Evolutionary conservation across 2,113 vertebrate genomes (phyloP), one percentile per base, ranked within the genome.

Genomic region (Forbesichthys agassizii): DNA sequence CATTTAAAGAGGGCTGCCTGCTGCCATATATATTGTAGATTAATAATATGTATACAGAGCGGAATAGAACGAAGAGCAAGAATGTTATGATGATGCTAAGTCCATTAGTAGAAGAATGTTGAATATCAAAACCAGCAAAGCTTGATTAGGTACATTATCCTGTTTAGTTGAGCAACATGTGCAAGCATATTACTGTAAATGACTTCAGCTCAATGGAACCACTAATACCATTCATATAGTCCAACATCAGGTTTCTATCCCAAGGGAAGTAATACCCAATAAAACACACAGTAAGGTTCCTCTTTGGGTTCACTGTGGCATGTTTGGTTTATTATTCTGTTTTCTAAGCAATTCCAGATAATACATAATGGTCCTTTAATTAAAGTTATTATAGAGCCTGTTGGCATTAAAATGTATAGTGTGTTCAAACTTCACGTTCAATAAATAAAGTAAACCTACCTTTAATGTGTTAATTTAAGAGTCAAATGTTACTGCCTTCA

Each of bases 281-380:
- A 69, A 74, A 82, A 75, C 68, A 82, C 76, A 77, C 77, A 62
- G 73, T 70, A 75, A 69, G 79, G 66, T 79, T 82, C 68, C 64
- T 53, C 59, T 77, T 54, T 59, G 51, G 61, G 33, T 78, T 1
- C 51, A 67, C 33, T 65, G 48, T 61, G 68, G 61, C 20, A 7
- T 57, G 48, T 0, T 73, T 79, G 67, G 84, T 77, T 84, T 73
- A 71, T 69, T 33, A 58, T 68, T 67, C 20, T 74, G 47, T 77
- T 71, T 68, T 57, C 82, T 74, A 84, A 62, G 68, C 72, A 72
- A 64, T 69, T 73, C 20, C 14, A 62, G 61, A 49, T 27, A 46
- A 59, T 20, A 20, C 20, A 62, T 62, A 64, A 68, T 61, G 61
- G 71, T 57, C 55, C 76, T 85, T 82, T 84, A 78, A 91, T 91